phyloP scores from a whole-genome alignment of 2,888 invertebrate species.

The Salpingus planirostris region DNA sequence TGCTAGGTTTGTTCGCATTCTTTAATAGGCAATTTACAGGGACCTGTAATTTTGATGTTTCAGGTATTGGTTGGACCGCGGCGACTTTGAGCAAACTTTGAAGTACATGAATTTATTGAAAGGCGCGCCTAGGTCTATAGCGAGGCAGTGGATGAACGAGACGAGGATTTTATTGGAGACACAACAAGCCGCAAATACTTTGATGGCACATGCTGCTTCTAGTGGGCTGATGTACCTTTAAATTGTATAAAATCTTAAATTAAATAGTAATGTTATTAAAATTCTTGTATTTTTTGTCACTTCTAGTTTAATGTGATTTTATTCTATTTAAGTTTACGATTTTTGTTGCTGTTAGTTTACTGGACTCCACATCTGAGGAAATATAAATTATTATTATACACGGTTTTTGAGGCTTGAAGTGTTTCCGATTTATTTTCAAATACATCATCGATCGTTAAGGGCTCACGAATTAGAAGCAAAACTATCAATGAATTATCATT shows the following conservation, averaged over 20 bases:
- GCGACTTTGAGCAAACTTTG: conserved; percentile 78
- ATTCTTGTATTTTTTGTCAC: too few relatives aligned
- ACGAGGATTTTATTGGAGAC: conserved; percentile 77
- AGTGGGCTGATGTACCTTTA: conserved; percentile 50
- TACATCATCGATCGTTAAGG: too few relatives aligned
- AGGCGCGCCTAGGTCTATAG: conserved; percentile 81
- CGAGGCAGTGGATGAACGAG: conserved; percentile 80
- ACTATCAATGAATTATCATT: too few relatives aligned
- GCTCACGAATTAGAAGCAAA: too few relatives aligned
- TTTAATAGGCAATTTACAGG: background rate
- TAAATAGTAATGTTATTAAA: conserved; percentile 14
- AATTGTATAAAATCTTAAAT: conserved; percentile 14
- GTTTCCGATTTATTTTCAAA: too few relatives aligned
- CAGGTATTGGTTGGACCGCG: conserved; percentile 80
- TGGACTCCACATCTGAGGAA: background rate
- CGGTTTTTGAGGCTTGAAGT: too few relatives aligned
- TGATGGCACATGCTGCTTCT: conserved; percentile 83
- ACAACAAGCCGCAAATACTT: conserved; percentile 79
- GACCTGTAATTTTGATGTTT: conserved; percentile 5
- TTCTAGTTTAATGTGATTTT: background rate
- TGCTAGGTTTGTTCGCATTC: conserved; percentile 51
- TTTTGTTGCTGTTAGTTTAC: background rate
- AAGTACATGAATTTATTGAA: conserved; percentile 78
- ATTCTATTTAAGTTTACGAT: background rate
- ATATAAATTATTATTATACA: too few relatives aligned